phyloP scores from a whole-genome alignment of 53 echinoderm and acorn worm species.

The Stichopus horrens region DNA sequence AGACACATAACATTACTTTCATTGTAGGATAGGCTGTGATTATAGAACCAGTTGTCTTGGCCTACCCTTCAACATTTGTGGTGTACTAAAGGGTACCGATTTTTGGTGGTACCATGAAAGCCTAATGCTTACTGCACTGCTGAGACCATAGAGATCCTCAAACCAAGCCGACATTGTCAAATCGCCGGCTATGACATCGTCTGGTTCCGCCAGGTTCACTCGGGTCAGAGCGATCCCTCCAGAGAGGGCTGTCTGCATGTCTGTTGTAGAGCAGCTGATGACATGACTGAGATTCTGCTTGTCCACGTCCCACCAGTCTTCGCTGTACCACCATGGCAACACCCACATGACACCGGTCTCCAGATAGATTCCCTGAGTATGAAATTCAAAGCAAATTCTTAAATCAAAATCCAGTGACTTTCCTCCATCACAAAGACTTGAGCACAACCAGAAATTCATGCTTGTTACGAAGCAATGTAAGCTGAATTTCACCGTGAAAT shows the following conservation, averaged over 20 bases:
- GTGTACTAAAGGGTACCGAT: background rate
- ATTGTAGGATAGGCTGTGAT: too few species aligned
- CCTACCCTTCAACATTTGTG: too few species aligned
- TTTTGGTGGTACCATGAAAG: too few species aligned
- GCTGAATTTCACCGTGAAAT: too few species aligned
- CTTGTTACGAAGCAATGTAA: too few species aligned
- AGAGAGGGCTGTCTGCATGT: conserved; percentile 70
- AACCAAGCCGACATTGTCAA: conserved; percentile 67
- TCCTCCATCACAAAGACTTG: too few species aligned
- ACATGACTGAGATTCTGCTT: conserved; percentile 62
- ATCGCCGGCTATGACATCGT: conserved; percentile 57
- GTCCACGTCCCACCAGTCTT: conserved; percentile 90
- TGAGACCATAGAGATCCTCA: conserved; percentile 30
- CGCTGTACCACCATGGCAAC: conserved; percentile 68
- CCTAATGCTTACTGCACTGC: background rate
- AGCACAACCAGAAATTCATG: too few species aligned
- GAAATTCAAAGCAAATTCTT: too few species aligned
- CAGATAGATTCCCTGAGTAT: conserved; percentile 60
- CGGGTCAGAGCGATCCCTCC: conserved; percentile 80
- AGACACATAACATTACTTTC: too few species aligned
- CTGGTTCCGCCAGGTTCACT: conserved; percentile 59
- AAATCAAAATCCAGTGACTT: too few species aligned
- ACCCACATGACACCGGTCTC: conserved; percentile 87
- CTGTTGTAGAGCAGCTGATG: conserved; percentile 70
- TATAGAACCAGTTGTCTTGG: too few species aligned